phyloP scores from a whole-genome alignment of 1,140 invertebrate species.

The Drosophila eugracilis region DNA sequence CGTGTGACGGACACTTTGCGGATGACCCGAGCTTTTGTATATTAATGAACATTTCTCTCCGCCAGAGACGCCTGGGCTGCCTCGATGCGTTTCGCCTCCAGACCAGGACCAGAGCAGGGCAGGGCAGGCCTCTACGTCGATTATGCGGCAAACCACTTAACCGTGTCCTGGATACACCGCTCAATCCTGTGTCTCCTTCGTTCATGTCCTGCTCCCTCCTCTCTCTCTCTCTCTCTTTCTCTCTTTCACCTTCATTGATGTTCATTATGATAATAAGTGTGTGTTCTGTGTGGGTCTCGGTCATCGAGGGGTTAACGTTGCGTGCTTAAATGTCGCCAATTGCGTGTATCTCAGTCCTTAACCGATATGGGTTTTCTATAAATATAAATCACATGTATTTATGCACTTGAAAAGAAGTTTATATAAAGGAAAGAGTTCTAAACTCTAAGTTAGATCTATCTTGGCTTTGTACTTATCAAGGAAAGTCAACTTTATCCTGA shows the following conservation, averaged over 20 bases:
- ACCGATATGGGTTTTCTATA: slow-evolving; percentile 17
- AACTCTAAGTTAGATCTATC: no score
- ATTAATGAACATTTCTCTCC: slow-evolving; percentile 65
- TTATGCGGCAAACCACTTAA: slow-evolving; percentile 74
- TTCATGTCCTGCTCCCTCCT: not conserved
- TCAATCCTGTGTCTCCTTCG: slow-evolving; percentile 4
- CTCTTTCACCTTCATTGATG: no score
- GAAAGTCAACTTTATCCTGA: not conserved
- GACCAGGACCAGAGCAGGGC: not conserved
- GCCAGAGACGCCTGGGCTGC: no score
- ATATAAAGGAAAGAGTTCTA: no score
- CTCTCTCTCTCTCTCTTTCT: no score
- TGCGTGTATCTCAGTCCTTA: slow-evolving; percentile 62
- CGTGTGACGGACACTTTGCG: slow-evolving; percentile 57
- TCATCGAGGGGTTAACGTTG: slow-evolving; percentile 69
- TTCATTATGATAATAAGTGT: slow-evolving; percentile 77
- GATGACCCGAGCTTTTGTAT: slow-evolving; percentile 61
- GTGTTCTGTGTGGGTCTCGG: slow-evolving; percentile 28
- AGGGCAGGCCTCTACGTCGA: slow-evolving; percentile 40
- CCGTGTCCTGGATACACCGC: slow-evolving; percentile 42
- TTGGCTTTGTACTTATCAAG: no score
- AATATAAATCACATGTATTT: slow-evolving; percentile 17
- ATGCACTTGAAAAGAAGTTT: slow-evolving; percentile 12
- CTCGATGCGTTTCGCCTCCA: slow-evolving; percentile 28
- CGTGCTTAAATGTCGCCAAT: slow-evolving; percentile 80